These are phyloP conservation scores for Ochropleura plecta DNA, from an alignment of 2,888 invertebrate species.

Conservation along the genomic window DNA sequence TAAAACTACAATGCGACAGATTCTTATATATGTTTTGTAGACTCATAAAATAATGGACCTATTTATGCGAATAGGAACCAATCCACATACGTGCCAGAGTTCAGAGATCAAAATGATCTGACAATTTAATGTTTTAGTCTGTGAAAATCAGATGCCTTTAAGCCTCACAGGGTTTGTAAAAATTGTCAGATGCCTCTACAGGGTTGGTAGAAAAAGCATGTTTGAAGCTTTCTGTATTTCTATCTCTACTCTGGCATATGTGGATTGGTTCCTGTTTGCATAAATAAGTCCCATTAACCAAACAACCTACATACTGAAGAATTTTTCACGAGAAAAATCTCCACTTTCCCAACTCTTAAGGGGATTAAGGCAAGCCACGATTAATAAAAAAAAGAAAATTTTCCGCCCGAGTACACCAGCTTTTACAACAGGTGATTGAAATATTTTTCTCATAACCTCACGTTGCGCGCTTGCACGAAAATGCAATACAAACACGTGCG, in stretches of 20 bases:
- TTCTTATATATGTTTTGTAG: neutral
- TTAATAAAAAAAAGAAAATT: constrained; percentile 40
- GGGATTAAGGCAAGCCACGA: constrained; percentile 5
- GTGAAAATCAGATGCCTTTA: too few relatives aligned
- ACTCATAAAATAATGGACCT: too few relatives aligned
- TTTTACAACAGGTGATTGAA: constrained; percentile 40
- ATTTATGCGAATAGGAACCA: too few relatives aligned
- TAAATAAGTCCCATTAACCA: neutral
- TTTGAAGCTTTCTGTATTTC: too few relatives aligned
- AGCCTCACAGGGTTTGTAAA: too few relatives aligned
- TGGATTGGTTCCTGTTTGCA: too few relatives aligned
- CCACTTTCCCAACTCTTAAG: neutral
- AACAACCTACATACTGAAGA: neutral
- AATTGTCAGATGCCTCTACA: too few relatives aligned
- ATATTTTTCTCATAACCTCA: constrained; percentile 45
- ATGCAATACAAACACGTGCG: constrained; percentile 49
- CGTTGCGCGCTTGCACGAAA: constrained; percentile 33
- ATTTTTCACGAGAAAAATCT: neutral
- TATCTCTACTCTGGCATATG: too few relatives aligned
- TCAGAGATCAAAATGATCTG: too few relatives aligned
- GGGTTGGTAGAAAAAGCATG: too few relatives aligned
- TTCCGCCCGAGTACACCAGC: constrained; percentile 13
- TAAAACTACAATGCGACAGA: neutral
- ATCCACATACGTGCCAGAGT: too few relatives aligned
- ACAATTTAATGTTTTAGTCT: too few relatives aligned